These are phyloP conservation scores for Pangasius djambal DNA, from an alignment of 2,797 vertebrate genomes.

Conservation along the genomic window DNA sequence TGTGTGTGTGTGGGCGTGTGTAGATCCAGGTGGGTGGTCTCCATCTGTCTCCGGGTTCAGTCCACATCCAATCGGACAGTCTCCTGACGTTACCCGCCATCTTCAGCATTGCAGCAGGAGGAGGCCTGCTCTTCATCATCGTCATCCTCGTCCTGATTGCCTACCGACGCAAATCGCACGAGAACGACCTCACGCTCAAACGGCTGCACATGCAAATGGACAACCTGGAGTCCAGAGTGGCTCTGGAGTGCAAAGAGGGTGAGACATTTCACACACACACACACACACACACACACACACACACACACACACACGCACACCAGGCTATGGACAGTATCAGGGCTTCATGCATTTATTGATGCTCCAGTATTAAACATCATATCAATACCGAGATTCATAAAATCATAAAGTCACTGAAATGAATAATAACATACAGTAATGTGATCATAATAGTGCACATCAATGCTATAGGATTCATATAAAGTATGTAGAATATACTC, in stretches of 20 bases:
- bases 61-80: conserved; percentile 90
- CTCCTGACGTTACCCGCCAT: conserved; percentile 90
- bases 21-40: conserved; percentile 93
- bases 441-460: not conserved
- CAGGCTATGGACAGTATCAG: not conserved
- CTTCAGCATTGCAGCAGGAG: conserved; percentile 90
- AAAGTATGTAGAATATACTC: not conserved
- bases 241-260: conserved; percentile 97
- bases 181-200: conserved; percentile 95
- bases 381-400: not conserved
- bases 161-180: conserved; percentile 92
- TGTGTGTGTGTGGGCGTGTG: conserved; percentile 21
- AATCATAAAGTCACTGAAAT: not conserved
- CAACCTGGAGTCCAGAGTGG: conserved; percentile 94
- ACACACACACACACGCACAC: not conserved
- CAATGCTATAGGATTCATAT: not conserved
- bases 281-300: not conserved
- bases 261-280: conserved; percentile 24
- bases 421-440: not conserved
- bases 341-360: not conserved
- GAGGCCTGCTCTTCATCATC: conserved; percentile 90
- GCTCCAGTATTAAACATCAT: not conserved
- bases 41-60: conserved; percentile 87
- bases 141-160: conserved; percentile 93
- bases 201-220: conserved; percentile 99